Conservation (phyloP, 2,113 vertebrate species). For the Microtus montanus region DNA sequence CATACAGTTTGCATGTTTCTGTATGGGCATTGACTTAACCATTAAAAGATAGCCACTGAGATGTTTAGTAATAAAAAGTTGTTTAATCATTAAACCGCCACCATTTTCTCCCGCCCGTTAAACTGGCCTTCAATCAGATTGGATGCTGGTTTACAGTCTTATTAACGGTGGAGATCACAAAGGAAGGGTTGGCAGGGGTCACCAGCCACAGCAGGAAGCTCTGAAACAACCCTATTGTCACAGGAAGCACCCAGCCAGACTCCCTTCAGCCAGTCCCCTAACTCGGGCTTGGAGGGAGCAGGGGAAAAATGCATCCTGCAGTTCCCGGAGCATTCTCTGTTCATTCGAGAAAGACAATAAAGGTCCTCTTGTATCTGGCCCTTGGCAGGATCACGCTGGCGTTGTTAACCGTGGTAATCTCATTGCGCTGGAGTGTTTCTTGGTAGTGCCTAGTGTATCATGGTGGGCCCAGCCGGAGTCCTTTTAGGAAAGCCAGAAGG, state of each 20-base stretch:
- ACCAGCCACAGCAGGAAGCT: slow-evolving; percentile 67
- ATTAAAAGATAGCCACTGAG: slow-evolving; percentile 73
- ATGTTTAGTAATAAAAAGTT: slow-evolving; percentile 77
- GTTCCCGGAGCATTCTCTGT: slow-evolving; percentile 64
- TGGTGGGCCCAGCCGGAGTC: not conserved
- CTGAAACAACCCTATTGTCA: slow-evolving; percentile 51
- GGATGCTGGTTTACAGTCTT: slow-evolving; percentile 68
- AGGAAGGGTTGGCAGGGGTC: slow-evolving; percentile 66
- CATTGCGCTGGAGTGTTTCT: slow-evolving; percentile 41
- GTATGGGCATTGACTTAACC: slow-evolving; percentile 72
- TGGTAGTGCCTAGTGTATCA: not conserved
- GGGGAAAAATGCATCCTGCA: slow-evolving; percentile 20
- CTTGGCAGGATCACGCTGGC: slow-evolving; percentile 33
- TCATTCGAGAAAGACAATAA: slow-evolving; percentile 65
- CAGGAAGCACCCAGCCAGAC: not conserved
- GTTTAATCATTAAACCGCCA: slow-evolving; percentile 79
- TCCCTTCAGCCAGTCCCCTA: slow-evolving; percentile 6
- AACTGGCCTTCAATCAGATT: slow-evolving; percentile 59
- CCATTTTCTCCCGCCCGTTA: slow-evolving; percentile 73
- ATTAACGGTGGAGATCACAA: slow-evolving; percentile 58
- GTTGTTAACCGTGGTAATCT: not conserved
- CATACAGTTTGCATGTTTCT: slow-evolving; percentile 69
- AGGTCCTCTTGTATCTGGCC: slow-evolving; percentile 69
- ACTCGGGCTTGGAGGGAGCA: not conserved
- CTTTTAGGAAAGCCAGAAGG: slow-evolving; percentile 48